Base-by-base conservation (phyloP, 23 tunicate genomes). In the Aplidium turbinatum region DNA sequence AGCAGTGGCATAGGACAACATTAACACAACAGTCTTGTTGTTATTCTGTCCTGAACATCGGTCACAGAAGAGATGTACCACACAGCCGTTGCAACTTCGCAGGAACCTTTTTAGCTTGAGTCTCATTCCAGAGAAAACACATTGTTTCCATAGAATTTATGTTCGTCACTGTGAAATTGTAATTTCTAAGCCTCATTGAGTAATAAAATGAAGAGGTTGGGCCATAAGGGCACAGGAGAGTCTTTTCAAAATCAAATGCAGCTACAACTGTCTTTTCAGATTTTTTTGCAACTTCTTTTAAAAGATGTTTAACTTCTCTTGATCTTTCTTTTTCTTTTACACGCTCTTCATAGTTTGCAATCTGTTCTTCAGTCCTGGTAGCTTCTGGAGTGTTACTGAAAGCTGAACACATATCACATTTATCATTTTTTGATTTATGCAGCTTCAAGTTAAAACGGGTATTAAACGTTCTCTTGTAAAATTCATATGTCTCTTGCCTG, bases 41-140 rank as follows among this genome's bases (percentile, higher is more conserved):
- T 51, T 72, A 45, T 72, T 72, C 46, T 72, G 78, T 0, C 78
- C 63, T 19, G 58, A 39, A 24, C 78, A 72, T 32, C 78, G 4
- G 39, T 50, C 78, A 47, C 58, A 52, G 28, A 72, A 72, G 1
- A 72, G 24, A 50, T 72, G 62, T 31, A 72, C 63, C 31, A 72
- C 2, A 72, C 78, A 32, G 35, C 62, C 22, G 78, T 72, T 22
- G 63, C 2, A 2, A 53, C 78, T 29, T 72, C 78, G n/a, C 78
- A 72, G n/a, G 39, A 50, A 39, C 78, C 34, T 72, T 72, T 52
- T 72, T 72, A 1, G 62, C 78, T 19, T 72, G 42, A 26, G 18
- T 46, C 47, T 70, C 76, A 45, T 70, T 48, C 60, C 76, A 70
- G 6, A 70, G 33, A 70, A 33, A 70, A 21, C 58, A 70, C 3